phyloP scores from a whole-genome alignment of 1,140 invertebrate genomes.

The Tetraneura akinire region DNA sequence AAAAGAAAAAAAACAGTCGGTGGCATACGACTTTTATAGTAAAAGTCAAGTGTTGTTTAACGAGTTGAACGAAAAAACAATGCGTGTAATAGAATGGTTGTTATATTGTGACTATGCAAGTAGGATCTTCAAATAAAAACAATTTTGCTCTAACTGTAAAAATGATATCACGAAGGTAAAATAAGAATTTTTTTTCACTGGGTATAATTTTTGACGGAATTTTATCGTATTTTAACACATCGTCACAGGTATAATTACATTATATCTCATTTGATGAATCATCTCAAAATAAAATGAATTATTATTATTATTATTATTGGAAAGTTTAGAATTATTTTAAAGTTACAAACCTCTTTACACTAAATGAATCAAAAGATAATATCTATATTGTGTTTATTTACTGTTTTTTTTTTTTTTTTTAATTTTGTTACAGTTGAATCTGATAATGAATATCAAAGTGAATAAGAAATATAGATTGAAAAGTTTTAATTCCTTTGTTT shows the following conservation, averaged over 20 bases:
- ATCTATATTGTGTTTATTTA: no score
- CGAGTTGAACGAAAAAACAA: constrained; percentile 36
- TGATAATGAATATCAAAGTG: no score
- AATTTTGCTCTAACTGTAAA: constrained; percentile 4
- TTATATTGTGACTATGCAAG: constrained; percentile 13
- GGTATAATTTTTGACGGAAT: neutral
- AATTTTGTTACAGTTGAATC: no score
- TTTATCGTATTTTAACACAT: neutral
- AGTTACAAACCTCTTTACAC: no score
- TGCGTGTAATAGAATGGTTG: constrained; percentile 21
- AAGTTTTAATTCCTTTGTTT: no score
- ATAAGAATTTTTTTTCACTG: neutral
- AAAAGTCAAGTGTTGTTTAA: constrained; percentile 46
- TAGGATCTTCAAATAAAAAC: constrained; percentile 20
- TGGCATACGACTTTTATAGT: constrained; percentile 10
- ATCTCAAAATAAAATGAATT: no score
- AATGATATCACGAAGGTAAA: constrained; percentile 3
- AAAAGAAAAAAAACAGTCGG: constrained; percentile 20
- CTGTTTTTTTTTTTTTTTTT: no score
- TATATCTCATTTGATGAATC: no score
- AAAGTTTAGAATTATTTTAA: no score
- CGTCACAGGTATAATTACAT: constrained; percentile 14
- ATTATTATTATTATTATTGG: no score
- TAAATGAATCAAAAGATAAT: no score
- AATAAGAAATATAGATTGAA: no score